Base-by-base conservation (phyloP, 2,797 vertebrate species). In the Pseudochirops corinnae region DNA sequence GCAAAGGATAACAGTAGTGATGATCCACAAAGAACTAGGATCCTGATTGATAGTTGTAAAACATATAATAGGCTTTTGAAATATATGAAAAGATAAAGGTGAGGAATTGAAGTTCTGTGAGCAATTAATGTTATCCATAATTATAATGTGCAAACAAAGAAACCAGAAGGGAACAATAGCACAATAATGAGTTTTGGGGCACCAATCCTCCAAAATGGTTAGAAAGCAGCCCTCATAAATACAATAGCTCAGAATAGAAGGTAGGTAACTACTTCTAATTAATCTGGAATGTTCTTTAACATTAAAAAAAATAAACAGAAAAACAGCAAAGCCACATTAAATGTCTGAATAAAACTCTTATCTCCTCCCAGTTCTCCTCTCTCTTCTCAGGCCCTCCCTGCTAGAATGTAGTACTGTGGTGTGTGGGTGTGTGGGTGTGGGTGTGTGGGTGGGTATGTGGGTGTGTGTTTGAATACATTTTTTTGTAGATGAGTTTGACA, bases 141-240 rank as follows among this genome's bases (percentile, higher is more conserved):
- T 95, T 98, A 96, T 95, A 97, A 96, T 95, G 96, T 55, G 90
- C 93, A 98, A 98, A 98, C 90, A 98, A 97, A 97, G 94, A 97
- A 98, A 93, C 62, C 94, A 95, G 92, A 33, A 74, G 67, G 93
- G 93, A 96, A 97, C 96, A 96, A 94, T 55, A 93, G 95, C 74
- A 95, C 93, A 97, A 92, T 97, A 97, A 98, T 92, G 93, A 98
- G 96, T 97, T 98, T 95, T 97, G 90, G 53, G 62, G 56, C 95
- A 96, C 96, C 96, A 97, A 98, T 97, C 95, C 93, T 98, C 95
- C 94, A 96, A 97, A 98, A 95, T 95, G 96, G 96, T 4, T 16
- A 98, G 94, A 96, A 97, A 92, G 55, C 91, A 98, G 87, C 94
- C 97, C 96, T 95, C 93, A 96, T 90, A 92, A 97, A 97, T 95